phyloP scores from a whole-genome alignment of 1,140 invertebrate species.

The Drosophila micromelanica region DNA sequence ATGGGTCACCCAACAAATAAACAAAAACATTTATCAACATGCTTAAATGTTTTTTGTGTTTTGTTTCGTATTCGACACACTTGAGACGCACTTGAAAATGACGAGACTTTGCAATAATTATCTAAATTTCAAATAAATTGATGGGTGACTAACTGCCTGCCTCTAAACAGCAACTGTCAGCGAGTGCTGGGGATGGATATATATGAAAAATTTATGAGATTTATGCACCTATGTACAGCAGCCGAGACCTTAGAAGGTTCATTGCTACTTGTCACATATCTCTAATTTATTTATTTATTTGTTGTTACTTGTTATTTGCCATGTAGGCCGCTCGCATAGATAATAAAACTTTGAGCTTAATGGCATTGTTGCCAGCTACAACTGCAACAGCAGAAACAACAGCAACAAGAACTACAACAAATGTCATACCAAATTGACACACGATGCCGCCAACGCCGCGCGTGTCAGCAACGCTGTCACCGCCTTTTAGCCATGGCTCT shows the following conservation, averaged over 20 bases:
- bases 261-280: conserved; percentile 77
- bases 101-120: conserved; percentile 31
- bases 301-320: conserved; percentile 29
- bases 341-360: conserved; percentile 72
- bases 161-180: conserved; percentile 31
- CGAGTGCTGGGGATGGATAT: conserved; percentile 60
- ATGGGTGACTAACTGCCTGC: conserved; percentile 7
- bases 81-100: conserved; percentile 38
- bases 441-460: conserved; percentile 61
- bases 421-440: conserved; percentile 48
- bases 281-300: conserved; percentile 4
- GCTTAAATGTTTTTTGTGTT: background rate
- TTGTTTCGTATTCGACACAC: conserved; percentile 19
- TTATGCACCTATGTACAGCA: conserved; percentile 40
- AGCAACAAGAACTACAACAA: conserved; percentile 50
- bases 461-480: conserved; percentile 50
- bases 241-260: conserved; percentile 76
- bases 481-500: conserved; percentile 71
- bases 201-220: conserved; percentile 67
- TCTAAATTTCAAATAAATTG: conserved; percentile 37
- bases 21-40: background rate
- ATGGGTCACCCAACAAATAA: conserved; percentile 13
- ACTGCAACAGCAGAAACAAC: conserved; percentile 35
- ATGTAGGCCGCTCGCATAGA: conserved; percentile 70
- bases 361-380: conserved; percentile 63